Conservation (phyloP, 2,797 vertebrate genomes). For the Presbytis comata region DNA sequence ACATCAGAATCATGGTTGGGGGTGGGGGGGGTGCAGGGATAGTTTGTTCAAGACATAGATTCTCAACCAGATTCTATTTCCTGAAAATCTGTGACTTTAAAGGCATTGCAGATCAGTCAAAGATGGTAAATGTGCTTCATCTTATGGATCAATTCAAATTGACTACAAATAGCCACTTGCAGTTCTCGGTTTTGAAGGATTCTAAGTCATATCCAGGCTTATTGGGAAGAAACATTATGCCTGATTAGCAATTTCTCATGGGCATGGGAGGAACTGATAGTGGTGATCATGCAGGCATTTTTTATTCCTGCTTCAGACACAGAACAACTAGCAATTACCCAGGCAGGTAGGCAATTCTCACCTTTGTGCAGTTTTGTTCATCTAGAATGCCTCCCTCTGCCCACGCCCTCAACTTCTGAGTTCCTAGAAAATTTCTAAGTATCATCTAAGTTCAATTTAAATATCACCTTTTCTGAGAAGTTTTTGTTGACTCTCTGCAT, state of each 20-base stretch:
- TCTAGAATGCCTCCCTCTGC: background rate
- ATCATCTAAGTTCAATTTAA: slow-evolving; percentile 36
- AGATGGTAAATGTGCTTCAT: slow-evolving; percentile 27
- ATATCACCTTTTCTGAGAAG: background rate
- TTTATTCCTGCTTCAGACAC: background rate
- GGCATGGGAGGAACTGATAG: background rate
- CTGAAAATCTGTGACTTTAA: slow-evolving; percentile 50
- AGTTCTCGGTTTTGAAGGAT: background rate
- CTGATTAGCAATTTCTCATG: slow-evolving; percentile 37
- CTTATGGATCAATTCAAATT: slow-evolving; percentile 47
- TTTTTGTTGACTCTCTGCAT: background rate
- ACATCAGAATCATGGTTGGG: background rate
- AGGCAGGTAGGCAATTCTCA: background rate
- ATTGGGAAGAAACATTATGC: slow-evolving; percentile 25
- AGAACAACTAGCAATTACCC: background rate
- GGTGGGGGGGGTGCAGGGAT: no score
- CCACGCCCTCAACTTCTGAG: background rate
- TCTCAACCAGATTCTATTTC: slow-evolving; percentile 42
- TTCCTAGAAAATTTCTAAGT: slow-evolving; percentile 36
- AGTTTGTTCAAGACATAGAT: slow-evolving; percentile 28
- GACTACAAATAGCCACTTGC: background rate
- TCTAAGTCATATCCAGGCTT: background rate
- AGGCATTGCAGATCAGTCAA: slow-evolving; percentile 16
- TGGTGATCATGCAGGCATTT: background rate
- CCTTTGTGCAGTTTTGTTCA: background rate